Evolutionary conservation across 2,888 invertebrate species (phyloP), one percentile per base, ranked within the genome.

Genomic region (Drosophila hamatofila): DNA sequence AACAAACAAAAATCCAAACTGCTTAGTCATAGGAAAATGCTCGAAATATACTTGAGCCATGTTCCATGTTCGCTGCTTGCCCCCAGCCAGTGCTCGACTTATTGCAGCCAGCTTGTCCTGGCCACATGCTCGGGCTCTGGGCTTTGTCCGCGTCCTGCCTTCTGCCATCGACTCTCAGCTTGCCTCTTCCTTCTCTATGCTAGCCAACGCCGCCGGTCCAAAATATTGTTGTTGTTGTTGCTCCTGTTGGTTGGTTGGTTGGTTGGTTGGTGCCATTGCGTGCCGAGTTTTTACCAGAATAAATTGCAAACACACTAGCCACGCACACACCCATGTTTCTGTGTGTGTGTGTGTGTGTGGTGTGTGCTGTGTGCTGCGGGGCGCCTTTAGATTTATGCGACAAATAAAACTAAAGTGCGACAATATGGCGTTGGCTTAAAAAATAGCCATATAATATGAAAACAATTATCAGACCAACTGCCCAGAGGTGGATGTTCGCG

Each of bases 391-490:
- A 86, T 86, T 86, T 86, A 86, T 86, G 90, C 81, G 72, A 63
- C 89, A 86, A 90, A 90, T 86, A 90, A 90, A 90, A 90, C 83
- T 83, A 80, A 90, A 85, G 87, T 88, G 86, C 83, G 90, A 88
- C 90, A 86, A 88, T 90, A 88, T 78, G 85, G 80, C 68, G 89
- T 76, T 89, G 82, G 71, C 85, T 84, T 84, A 76, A 87, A 87
- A 89, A 83, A 73, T 64, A 60, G 49, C 72, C 68, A 72, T 68
- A 74, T 76, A 84, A 83, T 76, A 89, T 76, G 82, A 78, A 89
- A 84, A 88, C 84, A 84, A 89, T 84, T 89, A 84, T 86, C 81
- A 78, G 62, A 62, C 46, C 39, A 48, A 33, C 61, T 65, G 63
- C 83, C 58, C 37, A 30, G 46, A 78, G 33, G 35, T 49, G 39